Evolutionary conservation across 2,113 vertebrate genomes (phyloP).

Genomic region (Capra hircus): DNA sequence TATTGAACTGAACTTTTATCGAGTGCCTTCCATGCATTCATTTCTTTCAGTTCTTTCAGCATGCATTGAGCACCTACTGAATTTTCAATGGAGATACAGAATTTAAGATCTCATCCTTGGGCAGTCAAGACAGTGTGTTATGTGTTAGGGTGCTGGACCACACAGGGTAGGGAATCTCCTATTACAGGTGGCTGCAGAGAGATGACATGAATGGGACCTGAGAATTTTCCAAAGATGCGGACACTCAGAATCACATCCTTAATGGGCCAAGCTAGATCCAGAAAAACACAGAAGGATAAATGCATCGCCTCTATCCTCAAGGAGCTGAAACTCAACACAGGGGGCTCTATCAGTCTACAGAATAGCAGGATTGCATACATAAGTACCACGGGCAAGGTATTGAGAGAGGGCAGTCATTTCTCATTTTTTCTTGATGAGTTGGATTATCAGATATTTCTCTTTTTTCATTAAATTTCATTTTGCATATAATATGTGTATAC

Average conservation of each 20-base stretch:
- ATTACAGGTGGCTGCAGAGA: neutral
- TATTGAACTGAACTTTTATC: neutral
- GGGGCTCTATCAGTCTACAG: neutral
- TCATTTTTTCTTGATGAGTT: neutral
- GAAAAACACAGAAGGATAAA: neutral
- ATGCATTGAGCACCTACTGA: neutral
- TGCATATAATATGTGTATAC: neutral
- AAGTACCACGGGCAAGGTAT: neutral
- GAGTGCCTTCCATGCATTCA: neutral
- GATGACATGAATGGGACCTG: neutral
- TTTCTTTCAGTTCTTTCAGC: neutral
- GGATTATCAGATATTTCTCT: neutral
- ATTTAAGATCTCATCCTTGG: neutral
- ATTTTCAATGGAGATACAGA: neutral
- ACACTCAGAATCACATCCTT: neutral
- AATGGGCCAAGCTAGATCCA: neutral
- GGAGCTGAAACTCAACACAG: neutral
- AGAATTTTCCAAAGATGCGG: neutral
- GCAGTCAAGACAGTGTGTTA: neutral
- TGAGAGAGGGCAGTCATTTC: neutral
- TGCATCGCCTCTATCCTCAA: neutral
- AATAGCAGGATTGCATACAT: too few species aligned
- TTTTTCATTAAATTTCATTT: neutral
- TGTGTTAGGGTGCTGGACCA: too few species aligned
- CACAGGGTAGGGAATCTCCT: accelerated